Evolutionary conservation across 2,113 vertebrate species (phyloP), one percentile per base, ranked within the genome.

Genomic region (Lepus americanus): DNA sequence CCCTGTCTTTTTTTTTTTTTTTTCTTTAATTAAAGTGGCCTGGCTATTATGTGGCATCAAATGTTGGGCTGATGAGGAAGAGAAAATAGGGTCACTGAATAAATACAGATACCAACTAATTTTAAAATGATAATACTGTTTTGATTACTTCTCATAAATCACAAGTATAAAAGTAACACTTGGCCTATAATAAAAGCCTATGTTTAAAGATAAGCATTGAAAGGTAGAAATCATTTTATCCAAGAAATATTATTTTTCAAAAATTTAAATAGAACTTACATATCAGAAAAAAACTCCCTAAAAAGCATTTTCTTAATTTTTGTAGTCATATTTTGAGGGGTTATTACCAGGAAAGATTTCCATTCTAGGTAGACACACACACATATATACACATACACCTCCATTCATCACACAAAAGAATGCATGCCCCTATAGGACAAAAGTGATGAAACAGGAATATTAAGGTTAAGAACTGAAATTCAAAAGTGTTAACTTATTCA

Each of bases 401-500:
- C 6, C 33, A 72, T 29, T 95, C 33, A 81, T 49, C 4, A 89
- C 13, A 70, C 9, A 36, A 2, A 22, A 1, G 63, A 9, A 53
- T 2, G 29, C 23, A 77, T 2, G 25, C 1, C n/a, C 22, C 44
- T 31, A 51, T 49, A 51, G 17, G 6, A 64, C 29, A 85, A 70
- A 92, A 59, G 8, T 63, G 36, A 83, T 80, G 49, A 10, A 59
- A 83, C 90, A 55, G 49, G 13, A 64, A 83, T 92, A 55, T 36
- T 70, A 67, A 67, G 90, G 25, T 72, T 88, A 92, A 88, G 4
- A 29, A 51, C 17, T 82, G 49, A 79, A 92, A 92, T 90, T 80
- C 44, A 77, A 88, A 95, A 85, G 66, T 81, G 31, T 83, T 96
- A 95, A 87, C 29, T 83, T 49, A 72, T 77, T 95, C 51, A 87